Conservation (phyloP, 2,888 invertebrate species). For the Noctuana brunneofusca region DNA sequence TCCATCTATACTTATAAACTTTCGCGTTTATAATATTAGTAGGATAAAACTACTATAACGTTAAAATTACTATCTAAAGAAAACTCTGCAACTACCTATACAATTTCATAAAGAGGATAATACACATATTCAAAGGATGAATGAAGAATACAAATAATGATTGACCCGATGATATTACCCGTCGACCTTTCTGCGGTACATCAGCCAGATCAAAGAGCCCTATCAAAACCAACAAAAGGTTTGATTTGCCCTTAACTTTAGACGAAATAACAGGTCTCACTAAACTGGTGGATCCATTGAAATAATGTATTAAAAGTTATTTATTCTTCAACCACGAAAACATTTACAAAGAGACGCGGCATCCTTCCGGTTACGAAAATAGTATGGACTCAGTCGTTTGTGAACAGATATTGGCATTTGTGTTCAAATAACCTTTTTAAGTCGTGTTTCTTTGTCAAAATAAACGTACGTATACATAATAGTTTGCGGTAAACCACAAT, state of each 20-base stretch:
- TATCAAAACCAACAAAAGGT: background rate
- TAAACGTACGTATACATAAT: background rate
- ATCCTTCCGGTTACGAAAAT: no score
- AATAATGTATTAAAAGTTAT: slow-evolving; percentile 1
- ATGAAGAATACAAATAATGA: no score
- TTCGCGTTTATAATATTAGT: no score
- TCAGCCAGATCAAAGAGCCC: background rate
- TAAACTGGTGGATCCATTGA: background rate
- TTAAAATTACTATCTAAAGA: no score
- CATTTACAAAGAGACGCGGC: background rate
- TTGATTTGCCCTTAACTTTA: background rate
- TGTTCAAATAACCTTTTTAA: background rate
- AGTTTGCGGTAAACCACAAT: background rate
- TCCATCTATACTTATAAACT: no score
- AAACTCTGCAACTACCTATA: no score
- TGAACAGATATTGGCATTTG: slow-evolving; percentile 1
- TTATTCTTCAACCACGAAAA: background rate
- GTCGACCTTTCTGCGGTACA: background rate
- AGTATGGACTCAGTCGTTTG: background rate
- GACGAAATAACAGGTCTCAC: background rate
- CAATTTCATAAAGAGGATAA: no score
- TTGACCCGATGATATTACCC: no score
- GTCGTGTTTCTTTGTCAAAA: no score
- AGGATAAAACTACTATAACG: no score
- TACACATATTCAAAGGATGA: no score